Base-by-base conservation (phyloP, 2,888 invertebrate species). In the Eupsilia transversa region DNA sequence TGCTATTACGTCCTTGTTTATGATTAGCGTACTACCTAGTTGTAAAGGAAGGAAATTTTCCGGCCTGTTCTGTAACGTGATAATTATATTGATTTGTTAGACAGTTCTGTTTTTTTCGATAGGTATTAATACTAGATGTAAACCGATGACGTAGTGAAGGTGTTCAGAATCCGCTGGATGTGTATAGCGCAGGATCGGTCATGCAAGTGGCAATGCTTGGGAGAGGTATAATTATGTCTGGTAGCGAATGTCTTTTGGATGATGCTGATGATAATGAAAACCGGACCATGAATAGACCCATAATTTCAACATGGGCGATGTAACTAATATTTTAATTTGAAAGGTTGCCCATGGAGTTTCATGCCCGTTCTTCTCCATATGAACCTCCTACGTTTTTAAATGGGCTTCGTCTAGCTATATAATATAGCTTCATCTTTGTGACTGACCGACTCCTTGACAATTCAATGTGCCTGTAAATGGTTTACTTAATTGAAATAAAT, bases 1-100 rank as follows among this genome's bases (percentile, higher is more conserved):
- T 54, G n/a, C 5, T 17, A 23, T 52, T 49, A 56, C 56, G n/a
- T 72, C 63, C 67, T 68, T 65, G 67, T 82, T 38, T 12, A 56
- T 60, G 30, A 72, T 64, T 72, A 69, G 43, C 20, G 23, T 30
- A 52, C n/a, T 46, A 30, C 38, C 17, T 30, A 46, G 27, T 49
- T 65, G 33, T 68, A 43, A 67, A 49, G 14, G 17, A 52, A 20
- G 79, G 12, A 59, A 12, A n/a, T 27, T 33, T 77, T 41, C 46
- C 30, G 7, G 23, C 9, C 12, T 66, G 14, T n/a, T 75, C 20
- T 57, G 4, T 59, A 33, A 57, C 57, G 38, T 30, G 54, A 27
- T 57, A 38, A 65, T 61, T 52, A 23, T 23, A 17, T 38, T 20
- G 17, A 46, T 41, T 67, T 59, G 17, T 61, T n/a, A 6, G 10